Percentiles rank a stretch among this genome's conserved stretches.
Conservation (phyloP, 2,888 invertebrate genomes). For the Sceliomorpha sp. region DNA sequence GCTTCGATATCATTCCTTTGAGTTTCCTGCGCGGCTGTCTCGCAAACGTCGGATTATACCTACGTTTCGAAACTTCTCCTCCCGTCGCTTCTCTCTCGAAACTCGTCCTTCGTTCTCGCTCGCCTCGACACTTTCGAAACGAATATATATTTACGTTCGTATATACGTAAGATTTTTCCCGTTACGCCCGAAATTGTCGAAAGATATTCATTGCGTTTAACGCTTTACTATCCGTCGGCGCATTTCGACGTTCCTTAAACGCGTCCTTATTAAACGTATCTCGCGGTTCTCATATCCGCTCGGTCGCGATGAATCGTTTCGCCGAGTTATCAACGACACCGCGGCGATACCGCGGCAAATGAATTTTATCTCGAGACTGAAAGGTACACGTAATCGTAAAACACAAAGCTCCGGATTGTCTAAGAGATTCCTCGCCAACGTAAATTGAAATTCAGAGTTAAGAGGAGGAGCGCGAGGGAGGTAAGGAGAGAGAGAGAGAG, state of each 20-base stretch:
- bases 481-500: too few species aligned
- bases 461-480: constrained; percentile 31
- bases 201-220: too few species aligned
- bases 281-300: too few species aligned
- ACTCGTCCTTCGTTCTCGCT: not conserved
- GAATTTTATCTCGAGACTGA: constrained; percentile 27
- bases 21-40: constrained; percentile 57
- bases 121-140: too few species aligned
- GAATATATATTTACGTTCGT: too few species aligned
- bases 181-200: too few species aligned
- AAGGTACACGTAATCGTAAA: constrained; percentile 34
- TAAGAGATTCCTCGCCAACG: constrained; percentile 25
- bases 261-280: too few species aligned
- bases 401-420: constrained; percentile 32
- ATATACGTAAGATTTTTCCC: too few species aligned
- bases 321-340: too few species aligned
- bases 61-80: constrained; percentile 45
- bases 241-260: too few species aligned
- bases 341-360: constrained; percentile 14
- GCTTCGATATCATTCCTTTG: constrained; percentile 57
- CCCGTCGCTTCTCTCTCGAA: constrained; percentile 2
- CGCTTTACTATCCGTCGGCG: too few species aligned
- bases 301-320: too few species aligned
- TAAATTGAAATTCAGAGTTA: constrained; percentile 44
- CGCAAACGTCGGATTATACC: constrained; percentile 63